These are phyloP conservation scores for Ara ararauna DNA, from an alignment of 2,797 vertebrate genomes.

Conservation along the genomic window DNA sequence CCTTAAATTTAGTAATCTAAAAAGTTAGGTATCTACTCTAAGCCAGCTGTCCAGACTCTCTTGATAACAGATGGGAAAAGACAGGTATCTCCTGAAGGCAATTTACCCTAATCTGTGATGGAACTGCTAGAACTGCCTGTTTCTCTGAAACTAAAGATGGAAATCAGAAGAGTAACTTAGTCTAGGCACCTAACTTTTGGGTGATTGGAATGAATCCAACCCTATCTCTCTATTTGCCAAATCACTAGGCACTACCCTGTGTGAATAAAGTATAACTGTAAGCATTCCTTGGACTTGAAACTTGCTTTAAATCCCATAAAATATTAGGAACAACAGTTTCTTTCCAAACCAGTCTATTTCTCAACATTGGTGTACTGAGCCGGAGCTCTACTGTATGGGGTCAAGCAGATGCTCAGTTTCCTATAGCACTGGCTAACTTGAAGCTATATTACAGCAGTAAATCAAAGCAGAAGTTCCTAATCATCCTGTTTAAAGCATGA, in stretches of 20 bases:
- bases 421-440: neutral
- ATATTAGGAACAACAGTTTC: neutral
- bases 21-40: neutral
- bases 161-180: neutral
- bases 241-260: neutral
- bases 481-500: neutral
- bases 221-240: neutral
- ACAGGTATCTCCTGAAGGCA: neutral
- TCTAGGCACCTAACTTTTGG: neutral
- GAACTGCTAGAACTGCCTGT: neutral
- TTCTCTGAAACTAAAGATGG: neutral
- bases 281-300: neutral
- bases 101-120: constrained; percentile 3
- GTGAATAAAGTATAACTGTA: neutral
- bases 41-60: neutral
- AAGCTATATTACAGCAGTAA: neutral
- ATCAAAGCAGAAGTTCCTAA: neutral
- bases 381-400: neutral
- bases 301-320: neutral
- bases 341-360: neutral
- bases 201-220: neutral
- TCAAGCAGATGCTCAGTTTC: neutral
- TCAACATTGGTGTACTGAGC: neutral
- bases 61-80: neutral
- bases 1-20: neutral